Conservation (phyloP, 2,888 invertebrate species). For the Yponomeuta plumbellus region DNA sequence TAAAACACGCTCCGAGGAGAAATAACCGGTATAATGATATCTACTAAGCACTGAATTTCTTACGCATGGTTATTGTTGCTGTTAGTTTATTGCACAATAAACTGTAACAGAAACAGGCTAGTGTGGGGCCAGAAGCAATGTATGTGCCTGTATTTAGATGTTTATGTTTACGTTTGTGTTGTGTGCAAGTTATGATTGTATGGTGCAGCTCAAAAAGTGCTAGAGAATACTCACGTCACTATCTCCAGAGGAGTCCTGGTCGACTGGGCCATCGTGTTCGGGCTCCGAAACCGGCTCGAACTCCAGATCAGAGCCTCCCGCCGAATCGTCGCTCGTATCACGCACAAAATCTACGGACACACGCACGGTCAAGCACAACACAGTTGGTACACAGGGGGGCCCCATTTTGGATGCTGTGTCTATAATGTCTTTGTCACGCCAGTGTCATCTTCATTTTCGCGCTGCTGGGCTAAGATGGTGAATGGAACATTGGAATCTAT, state of each 20-base stretch:
- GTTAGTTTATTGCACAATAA: too few species aligned
- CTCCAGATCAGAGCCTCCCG: conserved; percentile 47
- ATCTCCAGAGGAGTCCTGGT: conserved; percentile 66
- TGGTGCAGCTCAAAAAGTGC: background rate
- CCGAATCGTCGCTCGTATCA: conserved; percentile 71
- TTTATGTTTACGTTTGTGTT: too few species aligned
- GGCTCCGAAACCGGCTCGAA: conserved; percentile 73
- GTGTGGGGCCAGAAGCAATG: too few species aligned
- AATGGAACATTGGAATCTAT: background rate
- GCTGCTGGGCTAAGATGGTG: conserved; percentile 7
- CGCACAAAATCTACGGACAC: conserved; percentile 71
- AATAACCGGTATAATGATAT: too few species aligned
- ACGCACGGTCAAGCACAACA: conserved; percentile 2
- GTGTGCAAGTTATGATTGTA: too few species aligned
- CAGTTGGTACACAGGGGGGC: background rate
- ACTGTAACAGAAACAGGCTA: too few species aligned
- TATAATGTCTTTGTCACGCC: conserved; percentile 14
- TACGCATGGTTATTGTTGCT: too few species aligned
- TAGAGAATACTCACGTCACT: conserved; percentile 59
- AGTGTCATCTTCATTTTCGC: conserved; percentile 5
- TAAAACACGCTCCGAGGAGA: too few species aligned
- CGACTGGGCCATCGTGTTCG: conserved; percentile 52
- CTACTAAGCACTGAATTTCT: too few species aligned
- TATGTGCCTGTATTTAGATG: too few species aligned
- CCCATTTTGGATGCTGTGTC: background rate